phyloP scores from a whole-genome alignment of 2,797 vertebrate genomes.

The Phylloscopus collybita region DNA sequence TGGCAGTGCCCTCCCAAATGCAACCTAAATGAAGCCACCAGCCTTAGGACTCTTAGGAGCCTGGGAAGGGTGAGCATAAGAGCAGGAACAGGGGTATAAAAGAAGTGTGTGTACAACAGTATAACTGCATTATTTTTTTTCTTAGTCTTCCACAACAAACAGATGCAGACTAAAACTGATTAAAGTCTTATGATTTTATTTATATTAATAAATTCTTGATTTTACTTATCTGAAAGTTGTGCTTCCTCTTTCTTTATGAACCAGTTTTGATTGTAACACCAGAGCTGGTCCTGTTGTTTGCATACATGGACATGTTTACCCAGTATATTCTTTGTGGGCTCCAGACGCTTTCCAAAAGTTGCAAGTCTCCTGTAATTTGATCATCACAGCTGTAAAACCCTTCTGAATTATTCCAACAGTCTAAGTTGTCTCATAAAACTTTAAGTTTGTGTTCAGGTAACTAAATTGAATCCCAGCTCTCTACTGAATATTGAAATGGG shows the following conservation, averaged over 20 bases:
- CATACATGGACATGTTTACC: neutral
- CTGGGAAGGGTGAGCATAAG: fast-evolving
- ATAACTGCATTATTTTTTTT: neutral
- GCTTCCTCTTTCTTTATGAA: neutral
- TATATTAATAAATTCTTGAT: neutral
- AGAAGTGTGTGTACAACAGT: neutral
- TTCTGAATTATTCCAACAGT: neutral
- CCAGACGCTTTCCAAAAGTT: neutral
- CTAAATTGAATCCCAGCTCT: neutral
- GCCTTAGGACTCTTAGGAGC: neutral
- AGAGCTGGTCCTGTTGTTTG: neutral
- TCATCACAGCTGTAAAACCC: neutral
- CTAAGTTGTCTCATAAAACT: neutral
- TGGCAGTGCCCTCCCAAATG: neutral
- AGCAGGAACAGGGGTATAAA: neutral
- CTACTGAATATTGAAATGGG: neutral
- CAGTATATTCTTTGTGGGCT: neutral
- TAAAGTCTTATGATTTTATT: neutral
- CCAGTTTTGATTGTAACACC: neutral
- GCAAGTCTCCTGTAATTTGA: neutral
- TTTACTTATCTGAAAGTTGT: neutral
- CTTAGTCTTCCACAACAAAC: neutral
- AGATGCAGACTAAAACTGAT: neutral
- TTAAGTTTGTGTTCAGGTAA: neutral
- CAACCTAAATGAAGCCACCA: neutral